These are phyloP conservation scores for Stenurella melanura DNA, from an alignment of 2,888 invertebrate genomes.

Conservation along the genomic window DNA sequence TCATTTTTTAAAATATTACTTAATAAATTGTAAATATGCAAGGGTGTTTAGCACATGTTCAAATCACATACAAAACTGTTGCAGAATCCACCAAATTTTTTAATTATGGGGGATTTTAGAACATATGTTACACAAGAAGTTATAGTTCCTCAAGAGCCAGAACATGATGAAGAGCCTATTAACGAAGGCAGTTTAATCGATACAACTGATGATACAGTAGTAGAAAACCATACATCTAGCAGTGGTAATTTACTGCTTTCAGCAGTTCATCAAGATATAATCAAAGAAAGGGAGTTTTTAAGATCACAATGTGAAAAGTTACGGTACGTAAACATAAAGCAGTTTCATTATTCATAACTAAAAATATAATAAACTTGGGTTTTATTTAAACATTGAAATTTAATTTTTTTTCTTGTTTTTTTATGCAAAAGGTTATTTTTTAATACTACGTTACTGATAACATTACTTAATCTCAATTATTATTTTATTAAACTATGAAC, in stretches of 20 bases:
- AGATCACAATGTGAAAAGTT: conserved; percentile 86
- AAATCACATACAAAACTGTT: conserved; percentile 52
- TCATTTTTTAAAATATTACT: neutral
- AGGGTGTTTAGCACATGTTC: conserved; percentile 5
- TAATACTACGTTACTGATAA: neutral
- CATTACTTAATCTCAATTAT: neutral
- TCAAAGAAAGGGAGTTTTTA: conserved; percentile 81
- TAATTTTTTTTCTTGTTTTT: neutral
- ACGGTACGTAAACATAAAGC: conserved; percentile 71
- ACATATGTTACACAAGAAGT: conserved; percentile 97
- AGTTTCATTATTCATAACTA: conserved; percentile 12
- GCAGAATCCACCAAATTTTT: conserved; percentile 94
- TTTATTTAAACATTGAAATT: neutral
- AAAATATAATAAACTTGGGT: neutral
- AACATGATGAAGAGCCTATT: conserved; percentile 78
- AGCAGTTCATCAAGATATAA: conserved; percentile 71
- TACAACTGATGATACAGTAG: conserved; percentile 75
- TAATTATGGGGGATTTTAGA: conserved; percentile 92
- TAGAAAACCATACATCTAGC: conserved; percentile 42
- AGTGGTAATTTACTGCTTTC: conserved; percentile 65
- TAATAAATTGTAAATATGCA: neutral
- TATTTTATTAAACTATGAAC: neutral
- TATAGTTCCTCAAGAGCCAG: conserved; percentile 85
- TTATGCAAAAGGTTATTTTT: neutral
- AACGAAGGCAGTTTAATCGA: conserved; percentile 81